These are phyloP conservation scores for Altica lythri DNA, from an alignment of 2,888 invertebrate species.

Conservation along the genomic window DNA sequence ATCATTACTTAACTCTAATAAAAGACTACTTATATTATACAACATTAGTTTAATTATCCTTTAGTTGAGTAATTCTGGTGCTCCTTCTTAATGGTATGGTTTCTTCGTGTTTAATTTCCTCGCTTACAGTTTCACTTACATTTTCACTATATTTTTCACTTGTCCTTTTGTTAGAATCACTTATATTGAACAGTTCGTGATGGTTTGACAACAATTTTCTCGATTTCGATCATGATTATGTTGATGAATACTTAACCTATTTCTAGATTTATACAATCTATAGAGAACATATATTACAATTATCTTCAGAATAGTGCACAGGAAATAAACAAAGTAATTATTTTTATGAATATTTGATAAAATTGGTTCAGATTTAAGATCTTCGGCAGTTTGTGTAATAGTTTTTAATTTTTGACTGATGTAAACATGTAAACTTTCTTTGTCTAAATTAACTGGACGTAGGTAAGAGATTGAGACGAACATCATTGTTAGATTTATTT, in stretches of 20 bases:
- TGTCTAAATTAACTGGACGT: conserved; percentile 6
- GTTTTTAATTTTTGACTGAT: conserved; percentile 1
- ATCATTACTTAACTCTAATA: too few relatives aligned
- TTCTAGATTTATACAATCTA: background rate
- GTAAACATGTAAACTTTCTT: background rate
- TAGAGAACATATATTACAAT: background rate
- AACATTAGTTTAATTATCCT: conserved; percentile 1
- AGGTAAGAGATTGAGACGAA: too few relatives aligned
- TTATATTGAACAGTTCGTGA: background rate
- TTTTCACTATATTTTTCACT: background rate
- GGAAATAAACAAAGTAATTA: conserved; percentile 2
- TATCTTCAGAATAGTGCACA: background rate
- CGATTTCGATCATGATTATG: background rate
- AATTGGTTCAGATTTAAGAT: background rate
- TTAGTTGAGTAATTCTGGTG: background rate
- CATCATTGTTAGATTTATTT: too few relatives aligned
- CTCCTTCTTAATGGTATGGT: background rate
- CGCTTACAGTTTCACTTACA: background rate
- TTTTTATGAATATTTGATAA: conserved; percentile 2
- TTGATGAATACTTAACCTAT: background rate
- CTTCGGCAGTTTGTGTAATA: background rate
- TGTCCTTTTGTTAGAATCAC: background rate
- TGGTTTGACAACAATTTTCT: background rate
- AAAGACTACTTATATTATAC: too few relatives aligned
- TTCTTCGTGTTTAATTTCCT: too few relatives aligned